Conservation (phyloP, 2,113 vertebrate species). For the Lanius ludovicianus region DNA sequence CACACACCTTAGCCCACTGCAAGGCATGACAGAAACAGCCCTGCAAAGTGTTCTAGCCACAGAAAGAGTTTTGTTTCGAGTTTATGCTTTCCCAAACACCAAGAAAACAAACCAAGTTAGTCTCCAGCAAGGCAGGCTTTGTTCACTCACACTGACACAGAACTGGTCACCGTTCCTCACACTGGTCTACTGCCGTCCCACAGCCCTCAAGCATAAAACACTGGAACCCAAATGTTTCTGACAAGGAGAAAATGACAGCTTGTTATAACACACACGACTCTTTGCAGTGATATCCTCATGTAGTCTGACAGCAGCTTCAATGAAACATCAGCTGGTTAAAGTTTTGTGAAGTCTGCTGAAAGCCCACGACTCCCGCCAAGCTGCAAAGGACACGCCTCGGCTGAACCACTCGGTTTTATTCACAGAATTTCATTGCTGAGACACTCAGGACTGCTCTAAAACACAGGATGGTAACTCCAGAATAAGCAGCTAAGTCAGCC, state of each 20-base stretch:
- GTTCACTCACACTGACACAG: not conserved
- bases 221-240: rapidly evolving
- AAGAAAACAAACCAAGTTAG: not conserved
- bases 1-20: too few relatives aligned
- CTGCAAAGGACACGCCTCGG: rapidly evolving
- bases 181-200: not conserved
- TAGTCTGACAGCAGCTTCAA: not conserved
- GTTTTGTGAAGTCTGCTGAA: not conserved
- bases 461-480: not conserved
- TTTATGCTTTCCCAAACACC: not conserved
- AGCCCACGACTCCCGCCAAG: not conserved
- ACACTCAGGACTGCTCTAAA: not conserved
- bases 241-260: not conserved
- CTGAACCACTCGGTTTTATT: not conserved
- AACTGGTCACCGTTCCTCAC: not conserved
- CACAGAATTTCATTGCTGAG: not conserved
- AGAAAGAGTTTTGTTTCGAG: not conserved
- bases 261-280: not conserved
- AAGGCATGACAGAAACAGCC: not conserved
- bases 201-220: not conserved
- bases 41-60: not conserved
- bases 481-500: not conserved
- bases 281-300: not conserved
- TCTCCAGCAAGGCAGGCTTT: not conserved
- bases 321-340: not conserved